Base-by-base conservation (phyloP, 1,140 invertebrate species). In the Nymphalis io region DNA sequence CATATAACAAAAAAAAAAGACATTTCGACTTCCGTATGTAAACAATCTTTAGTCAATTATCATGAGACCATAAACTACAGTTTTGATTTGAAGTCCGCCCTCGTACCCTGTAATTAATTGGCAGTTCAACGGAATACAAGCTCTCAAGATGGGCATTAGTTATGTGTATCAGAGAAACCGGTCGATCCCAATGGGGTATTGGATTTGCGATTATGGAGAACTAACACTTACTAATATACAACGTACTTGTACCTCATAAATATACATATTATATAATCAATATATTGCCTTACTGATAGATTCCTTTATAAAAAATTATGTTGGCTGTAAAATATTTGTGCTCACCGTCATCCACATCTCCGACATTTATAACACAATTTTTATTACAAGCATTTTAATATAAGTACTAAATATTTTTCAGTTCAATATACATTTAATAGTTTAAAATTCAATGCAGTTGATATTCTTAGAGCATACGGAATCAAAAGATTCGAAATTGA, bases 91-190 rank as follows among this genome's bases (percentile, higher is more conserved):
- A 60, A 67, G 27, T 27, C 16, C 55, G 21, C 39, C 42, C 53
- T 57, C n/a, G 13, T 53, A 64, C 33, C 64, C 70, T 61, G 60
- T 78, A 78, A 84, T 84, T 85, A 85, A 85, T 84, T 83, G 83
- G 74, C 79, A 75, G 76, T 78, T 68, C 75, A 75, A 78, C 66
- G 64, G 61, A 68, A 64, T 75, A 59, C 57, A 20, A 18, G 57
- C 33, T 76, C 81, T 81, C 66, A 42, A 68, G 76, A 82, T 75
- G 76, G 82, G 73, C 78, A 80, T 80, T 80, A 82, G 73, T 70
- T 79, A 79, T 79, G 68, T 77, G 75, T 74, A 70, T 72, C 61
- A 72, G 72, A 73, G 68, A 75, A 27, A 79, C 75, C 79, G 74
- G 82, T 55, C 51, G 51, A 15, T 83, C 79, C 78, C 67, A 81